Evolutionary conservation across 2,113 vertebrate species (phyloP), one percentile per base, ranked within the genome.

Genomic region (Myotis yumanensis): DNA sequence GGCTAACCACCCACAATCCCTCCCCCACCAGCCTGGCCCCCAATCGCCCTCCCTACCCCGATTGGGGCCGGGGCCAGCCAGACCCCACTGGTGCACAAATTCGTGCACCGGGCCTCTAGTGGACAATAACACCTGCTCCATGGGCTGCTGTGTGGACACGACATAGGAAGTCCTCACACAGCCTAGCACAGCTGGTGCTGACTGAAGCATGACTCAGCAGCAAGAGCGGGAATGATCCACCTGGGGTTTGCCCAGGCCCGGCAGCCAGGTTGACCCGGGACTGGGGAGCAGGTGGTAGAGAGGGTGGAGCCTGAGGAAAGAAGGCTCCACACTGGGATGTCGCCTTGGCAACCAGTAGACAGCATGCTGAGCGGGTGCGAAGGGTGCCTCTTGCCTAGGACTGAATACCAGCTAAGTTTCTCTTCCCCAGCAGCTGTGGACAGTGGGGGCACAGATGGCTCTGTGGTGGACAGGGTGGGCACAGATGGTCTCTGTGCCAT

Each of bases 281-380:
- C 20, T 4, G 0, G 1, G 11, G 66, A 92, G 18, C 1, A 4
- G 40, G 40, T 10, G 51, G 16, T 1, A 2, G 40, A 30, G 28
- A 59, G 20, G 35, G 37, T 40, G 79, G 69, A 32, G 40, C 35
- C 62, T 18, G 4, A 57, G 66, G 11, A 77, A 23, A 52, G 64
- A 18, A 46, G 43, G 32, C 22, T 51, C 1, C 6, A 28, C 0
- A 0, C 69, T 10, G 23, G 0, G 16, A 7, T 25, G 1, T 0
- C 0, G 6, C 11, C 48, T 20, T 14, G 66, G n/a, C 20, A 32
- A 62, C 40, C 76, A 57, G 6, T 16, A 57, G 28, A n/a, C 3
- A 3, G 30, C 20, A 25, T 17, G 15, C 40, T 28, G 16, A 54
- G 20, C 2, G 46, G 25, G 1, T 3, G 73, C 18, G 25, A 91